Evolutionary conservation across 2,113 vertebrate genomes (phyloP), one percentile per base, ranked within the genome.

Genomic region (Puntigrus tetrazona): DNA sequence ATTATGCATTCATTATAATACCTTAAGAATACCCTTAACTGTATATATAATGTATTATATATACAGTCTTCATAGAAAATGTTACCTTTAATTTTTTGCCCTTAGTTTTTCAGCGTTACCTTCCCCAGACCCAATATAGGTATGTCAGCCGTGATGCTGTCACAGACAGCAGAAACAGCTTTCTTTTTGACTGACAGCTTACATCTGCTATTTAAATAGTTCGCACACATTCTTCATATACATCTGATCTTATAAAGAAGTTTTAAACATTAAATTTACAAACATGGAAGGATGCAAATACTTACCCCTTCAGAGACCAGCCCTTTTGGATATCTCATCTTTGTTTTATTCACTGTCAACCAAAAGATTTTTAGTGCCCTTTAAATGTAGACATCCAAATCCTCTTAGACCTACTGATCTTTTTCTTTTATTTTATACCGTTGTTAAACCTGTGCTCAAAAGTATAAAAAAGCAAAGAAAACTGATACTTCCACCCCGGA

Each of bases 231-330:
- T 29, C 67, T 41, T 29, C 20, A 78, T 25, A 41, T 38, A 78
- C 16, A 50, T 29, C 52, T 5, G 7, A 20, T 52, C 25, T 76
- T 27, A 13, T 67, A 34, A 72, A 41, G n/a, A n/a, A 2, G 69
- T 25, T 4, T 72, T 14, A n/a, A 20, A 20, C 22, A 41, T n/a
- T n/a, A 72, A 72, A 72, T 72, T 4, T 9, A 41, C 67, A 10
- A 72, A 29, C 16, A 34, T 73, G 13, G 38, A 52, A 76, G 45
- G 25, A 52, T 31, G 74, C 25, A 29, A 47, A 10, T 59, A 89
- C 93, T 93, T 87, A 94, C 93, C 91, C 75, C 83, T 87, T 85
- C 87, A 89, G 78, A 90, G 43, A 10, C 79, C 85, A 83, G 79
- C 84, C 72, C 79, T 79, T 84, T 79, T 57, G 89, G 88, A 87